Base-by-base conservation (phyloP, 2,888 invertebrate species). In the Balanococcus diminutus region DNA sequence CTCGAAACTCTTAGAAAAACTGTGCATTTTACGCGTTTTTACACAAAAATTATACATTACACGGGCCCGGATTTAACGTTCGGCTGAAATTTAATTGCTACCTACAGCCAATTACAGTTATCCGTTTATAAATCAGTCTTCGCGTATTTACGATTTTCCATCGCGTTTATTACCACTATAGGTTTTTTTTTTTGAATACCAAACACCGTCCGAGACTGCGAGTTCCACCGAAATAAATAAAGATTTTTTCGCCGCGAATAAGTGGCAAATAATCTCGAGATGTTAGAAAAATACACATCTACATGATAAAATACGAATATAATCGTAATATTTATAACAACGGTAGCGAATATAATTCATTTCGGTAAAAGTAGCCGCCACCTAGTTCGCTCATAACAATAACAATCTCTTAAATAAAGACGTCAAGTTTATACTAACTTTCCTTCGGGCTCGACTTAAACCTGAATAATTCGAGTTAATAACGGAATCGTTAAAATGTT, bases 301-400 rank as follows among this genome's bases (percentile, higher is more conserved):
- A 8, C 22, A 14, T 9, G 28, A 19, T 75, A 8, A 75, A 19
- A 75, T 75, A 75, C 32, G 46, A 82, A 82, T n/a, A 61, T 84
- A 84, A 84, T 84, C 84, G 84, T 84, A 84, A 84, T 67, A 72
- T 84, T 84, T 84, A 84, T 84, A 39, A 67, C 84, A 32, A 61
- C 83, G 36, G 83, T 83, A 83, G 83, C 83, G 83, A 83, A 28
- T 83, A 83, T 83, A 83, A 83, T 72, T 84, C 72, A 72, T 84
- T 84, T 84, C 25, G 84, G 72, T 84, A 84, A 84, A 84, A 72
- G 84, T 72, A 84, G 84, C 84, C 56, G 84, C 84, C 67, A 84
- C 72, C 31, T 39, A 28, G 61, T 39, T 84, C 84, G 61, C 25
- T 84, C 32, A 31, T 75, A 75, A 72, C 84, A 72, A 84, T 67